Evolutionary conservation across 2,113 vertebrate genomes (phyloP).

Genomic region (Sphyrna mokarran): DNA sequence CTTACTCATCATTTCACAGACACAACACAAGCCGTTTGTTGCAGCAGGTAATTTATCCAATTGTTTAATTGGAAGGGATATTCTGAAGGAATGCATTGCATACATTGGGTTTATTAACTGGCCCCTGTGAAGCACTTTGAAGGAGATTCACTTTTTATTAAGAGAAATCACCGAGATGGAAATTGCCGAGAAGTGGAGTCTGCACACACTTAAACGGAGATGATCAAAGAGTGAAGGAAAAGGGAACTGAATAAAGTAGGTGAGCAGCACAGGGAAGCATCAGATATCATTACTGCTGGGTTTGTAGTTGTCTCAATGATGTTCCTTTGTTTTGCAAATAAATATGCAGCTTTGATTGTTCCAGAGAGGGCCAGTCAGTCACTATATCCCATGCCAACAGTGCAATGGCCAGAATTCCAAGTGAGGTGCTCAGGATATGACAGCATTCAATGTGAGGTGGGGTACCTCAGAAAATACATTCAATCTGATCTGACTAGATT

Average conservation of each 20-base stretch:
- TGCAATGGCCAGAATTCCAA: neutral
- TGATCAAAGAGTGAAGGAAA: neutral
- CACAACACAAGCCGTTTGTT: neutral
- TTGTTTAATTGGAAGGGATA: neutral
- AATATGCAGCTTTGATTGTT: neutral
- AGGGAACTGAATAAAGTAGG: neutral
- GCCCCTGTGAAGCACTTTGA: neutral
- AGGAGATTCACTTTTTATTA: neutral
- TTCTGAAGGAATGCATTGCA: neutral
- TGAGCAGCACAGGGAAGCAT: neutral
- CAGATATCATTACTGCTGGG: slow-evolving; percentile 22
- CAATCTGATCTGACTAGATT: slow-evolving; percentile 17
- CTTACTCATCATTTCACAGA: neutral
- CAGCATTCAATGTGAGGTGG: neutral
- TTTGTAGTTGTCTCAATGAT: neutral
- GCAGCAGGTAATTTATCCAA: neutral
- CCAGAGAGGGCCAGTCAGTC: neutral
- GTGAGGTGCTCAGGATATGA: neutral
- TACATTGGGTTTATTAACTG: neutral
- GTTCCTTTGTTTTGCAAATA: neutral
- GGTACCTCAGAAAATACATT: neutral
- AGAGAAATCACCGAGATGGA: neutral
- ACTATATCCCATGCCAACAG: neutral
- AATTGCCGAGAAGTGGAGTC: no score
- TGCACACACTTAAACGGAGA: neutral